Evolutionary conservation across 2,113 vertebrate species (phyloP).

Genomic region (Penelope pileata): DNA sequence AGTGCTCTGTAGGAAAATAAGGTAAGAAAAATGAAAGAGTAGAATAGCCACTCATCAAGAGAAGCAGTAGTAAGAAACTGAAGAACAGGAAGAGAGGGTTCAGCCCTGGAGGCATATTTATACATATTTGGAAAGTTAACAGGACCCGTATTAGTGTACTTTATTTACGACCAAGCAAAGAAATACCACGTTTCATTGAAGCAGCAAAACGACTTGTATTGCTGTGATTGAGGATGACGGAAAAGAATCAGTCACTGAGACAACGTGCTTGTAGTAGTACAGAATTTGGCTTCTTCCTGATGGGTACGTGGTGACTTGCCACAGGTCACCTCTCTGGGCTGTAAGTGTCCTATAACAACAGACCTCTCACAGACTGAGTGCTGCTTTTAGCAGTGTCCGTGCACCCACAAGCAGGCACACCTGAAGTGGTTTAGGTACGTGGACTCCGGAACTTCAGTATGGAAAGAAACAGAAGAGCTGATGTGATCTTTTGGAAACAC

Average conservation of each 20-base stretch:
- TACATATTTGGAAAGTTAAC: neutral
- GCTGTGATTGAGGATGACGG: neutral
- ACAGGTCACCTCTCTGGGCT: neutral
- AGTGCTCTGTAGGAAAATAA: neutral
- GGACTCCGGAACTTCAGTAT: neutral
- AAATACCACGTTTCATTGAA: neutral
- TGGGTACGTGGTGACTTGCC: neutral
- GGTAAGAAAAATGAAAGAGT: neutral
- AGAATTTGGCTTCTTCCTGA: too few relatives aligned
- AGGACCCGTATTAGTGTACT: neutral
- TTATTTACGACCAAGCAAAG: neutral
- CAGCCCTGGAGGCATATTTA: neutral
- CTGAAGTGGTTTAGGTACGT: neutral
- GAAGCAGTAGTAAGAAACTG: neutral
- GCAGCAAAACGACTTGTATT: neutral
- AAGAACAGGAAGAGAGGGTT: neutral
- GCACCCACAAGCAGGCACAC: neutral
- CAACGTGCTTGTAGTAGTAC: accelerated
- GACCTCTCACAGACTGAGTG: accelerated
- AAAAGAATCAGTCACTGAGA: neutral
- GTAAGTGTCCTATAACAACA: accelerated
- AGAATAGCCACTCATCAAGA: neutral
- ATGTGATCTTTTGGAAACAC: neutral
- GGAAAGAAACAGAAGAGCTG: neutral
- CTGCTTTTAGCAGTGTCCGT: neutral